Evolutionary conservation across 1,140 invertebrate genomes (phyloP), one percentile per base, ranked within the genome.

Genomic region (Grapholita molesta): DNA sequence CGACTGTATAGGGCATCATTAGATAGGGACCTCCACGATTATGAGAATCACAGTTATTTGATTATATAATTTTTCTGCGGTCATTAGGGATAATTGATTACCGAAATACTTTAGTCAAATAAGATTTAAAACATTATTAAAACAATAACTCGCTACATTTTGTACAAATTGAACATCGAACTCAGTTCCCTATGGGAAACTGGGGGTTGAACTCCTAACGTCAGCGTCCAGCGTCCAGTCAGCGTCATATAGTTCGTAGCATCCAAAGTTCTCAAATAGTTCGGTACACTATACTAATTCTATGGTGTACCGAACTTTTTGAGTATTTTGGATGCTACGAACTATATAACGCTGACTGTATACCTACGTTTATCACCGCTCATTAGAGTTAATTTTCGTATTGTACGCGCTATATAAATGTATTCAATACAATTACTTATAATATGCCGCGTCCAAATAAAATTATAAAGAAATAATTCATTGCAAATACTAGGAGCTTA

Each of bases 331-430:
- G n/a, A n/a, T n/a, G n/a, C n/a, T n/a, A n/a, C n/a, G n/a, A n/a
- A n/a, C n/a, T n/a, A n/a, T n/a, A n/a, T n/a, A n/a, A n/a, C n/a
- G n/a, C n/a, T n/a, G n/a, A n/a, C n/a, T n/a, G n/a, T n/a, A 61
- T 28, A 28, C 53, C 53, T 57, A 25, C 55, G n/a, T n/a, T 57
- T 30, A 61, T 28, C 28, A 61, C 24, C 24, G n/a, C n/a, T 28
- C 55, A 30, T 18, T 61, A 61, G 55, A 61, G 55, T 61, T 28
- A 25, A 28, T 30, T 61, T 57, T 61, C 24, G 25, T 61, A 61
- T 61, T 61, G 55, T 25, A 61, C 55, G 55, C 55, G 53, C 53
- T 57, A 57, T 23, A 53, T 28, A 25, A 61, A 61, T 61, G 55
- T 32, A 61, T 32, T 61, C 25, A 2, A 61, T 61, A 57, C 53